Conservation (phyloP, 2,797 vertebrate species). For the Poeciliopsis paucimaculata region DNA sequence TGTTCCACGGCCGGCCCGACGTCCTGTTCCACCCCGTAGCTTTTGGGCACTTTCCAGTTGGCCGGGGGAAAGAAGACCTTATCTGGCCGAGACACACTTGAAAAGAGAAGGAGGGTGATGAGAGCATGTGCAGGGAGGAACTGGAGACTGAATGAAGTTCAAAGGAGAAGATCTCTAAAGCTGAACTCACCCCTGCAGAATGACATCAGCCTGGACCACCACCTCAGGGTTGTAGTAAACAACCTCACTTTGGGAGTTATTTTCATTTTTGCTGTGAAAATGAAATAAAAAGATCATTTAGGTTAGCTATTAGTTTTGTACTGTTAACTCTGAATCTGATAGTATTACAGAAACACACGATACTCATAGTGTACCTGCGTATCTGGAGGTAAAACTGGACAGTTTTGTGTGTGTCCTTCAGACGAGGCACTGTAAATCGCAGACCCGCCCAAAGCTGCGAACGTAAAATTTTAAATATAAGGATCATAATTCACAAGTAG, state of each 20-base stretch:
- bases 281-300: conserved; percentile 15
- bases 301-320: conserved; percentile 22
- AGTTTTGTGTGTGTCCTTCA: conserved; percentile 84
- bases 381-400: conserved; percentile 94
- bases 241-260: conserved; percentile 91
- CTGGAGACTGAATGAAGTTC: conserved; percentile 36
- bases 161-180: conserved; percentile 41
- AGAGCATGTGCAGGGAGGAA: conserved; percentile 33
- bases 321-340: not conserved
- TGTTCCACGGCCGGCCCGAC: conserved; percentile 88
- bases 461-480: conserved; percentile 16
- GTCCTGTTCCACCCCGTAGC: conserved; percentile 79
- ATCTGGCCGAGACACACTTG: conserved; percentile 90
- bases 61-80: conserved; percentile 85
- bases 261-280: conserved; percentile 90
- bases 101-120: conserved; percentile 35
- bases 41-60: conserved; percentile 84
- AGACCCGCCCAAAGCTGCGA: conserved; percentile 89
- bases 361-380: conserved; percentile 81
- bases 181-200: conserved; percentile 87
- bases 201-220: conserved; percentile 85
- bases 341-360: not conserved
- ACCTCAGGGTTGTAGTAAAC: conserved; percentile 85
- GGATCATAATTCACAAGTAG: conserved; percentile 1
- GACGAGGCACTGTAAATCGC: conserved; percentile 88